These are phyloP conservation scores for Lytechinus variegatus DNA, from an alignment of 35 echinoderm and acorn worm genomes.

Conservation along the genomic window DNA sequence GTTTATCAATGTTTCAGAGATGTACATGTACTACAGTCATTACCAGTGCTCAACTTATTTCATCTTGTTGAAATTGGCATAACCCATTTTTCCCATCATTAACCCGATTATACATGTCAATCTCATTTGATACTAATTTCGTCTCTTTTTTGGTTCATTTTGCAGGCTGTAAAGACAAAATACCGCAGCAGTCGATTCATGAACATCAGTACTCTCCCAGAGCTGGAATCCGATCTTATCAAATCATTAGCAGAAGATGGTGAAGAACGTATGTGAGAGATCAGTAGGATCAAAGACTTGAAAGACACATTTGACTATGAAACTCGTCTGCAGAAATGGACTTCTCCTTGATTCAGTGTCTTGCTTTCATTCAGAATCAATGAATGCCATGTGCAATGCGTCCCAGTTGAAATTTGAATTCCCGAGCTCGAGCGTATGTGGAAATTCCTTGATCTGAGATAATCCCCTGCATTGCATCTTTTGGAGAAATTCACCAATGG, in stretches of 20 bases:
- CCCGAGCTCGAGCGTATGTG: background rate
- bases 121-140: background rate
- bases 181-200: slow-evolving; percentile 94
- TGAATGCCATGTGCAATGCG: background rate
- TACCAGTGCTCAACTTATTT: no score
- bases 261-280: background rate
- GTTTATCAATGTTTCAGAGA: no score
- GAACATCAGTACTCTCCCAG: slow-evolving; percentile 77
- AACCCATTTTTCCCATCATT: no score
- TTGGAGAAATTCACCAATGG: no score
- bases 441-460: no score
- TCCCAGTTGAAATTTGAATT: background rate
- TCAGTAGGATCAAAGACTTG: background rate
- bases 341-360: background rate
- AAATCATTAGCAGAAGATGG: slow-evolving; percentile 19
- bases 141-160: background rate
- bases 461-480: no score
- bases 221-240: slow-evolving; percentile 69
- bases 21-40: no score
- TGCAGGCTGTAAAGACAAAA: slow-evolving; percentile 91
- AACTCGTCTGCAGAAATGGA: background rate
- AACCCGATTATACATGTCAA: background rate
- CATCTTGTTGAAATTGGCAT: no score
- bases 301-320: background rate
- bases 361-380: background rate